phyloP scores from a whole-genome alignment of 1,140 invertebrate genomes.

The Drosophila yakuba region DNA sequence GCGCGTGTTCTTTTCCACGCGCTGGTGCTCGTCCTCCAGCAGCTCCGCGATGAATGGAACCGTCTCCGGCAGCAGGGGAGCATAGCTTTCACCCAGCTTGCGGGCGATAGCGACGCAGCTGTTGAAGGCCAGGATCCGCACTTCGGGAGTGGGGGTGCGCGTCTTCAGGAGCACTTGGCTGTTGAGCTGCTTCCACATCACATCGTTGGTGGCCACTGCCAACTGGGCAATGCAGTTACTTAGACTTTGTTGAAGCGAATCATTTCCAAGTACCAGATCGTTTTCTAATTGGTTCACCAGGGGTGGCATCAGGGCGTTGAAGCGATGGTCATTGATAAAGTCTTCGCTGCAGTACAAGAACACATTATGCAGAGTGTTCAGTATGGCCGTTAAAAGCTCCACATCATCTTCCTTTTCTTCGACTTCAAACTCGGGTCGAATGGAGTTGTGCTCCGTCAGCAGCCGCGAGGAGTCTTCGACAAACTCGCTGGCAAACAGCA shows the following conservation, averaged over 20 bases:
- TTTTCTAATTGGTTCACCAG: slow-evolving; percentile 96
- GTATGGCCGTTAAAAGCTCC: slow-evolving; percentile 88
- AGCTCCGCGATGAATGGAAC: slow-evolving; percentile 93
- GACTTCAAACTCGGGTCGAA: slow-evolving; percentile 77
- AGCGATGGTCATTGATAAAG: slow-evolving; percentile 93
- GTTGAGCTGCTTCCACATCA: slow-evolving; percentile 94
- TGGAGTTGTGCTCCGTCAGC: slow-evolving; percentile 87
- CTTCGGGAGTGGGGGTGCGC: slow-evolving; percentile 88
- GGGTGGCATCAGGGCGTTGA: slow-evolving; percentile 92
- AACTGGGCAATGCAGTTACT: slow-evolving; percentile 93
- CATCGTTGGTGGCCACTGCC: slow-evolving; percentile 92
- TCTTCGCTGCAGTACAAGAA: slow-evolving; percentile 93
- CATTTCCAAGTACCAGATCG: slow-evolving; percentile 86
- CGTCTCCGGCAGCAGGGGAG: slow-evolving; percentile 92
- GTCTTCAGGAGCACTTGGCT: slow-evolving; percentile 96
- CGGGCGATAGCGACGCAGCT: slow-evolving; percentile 89
- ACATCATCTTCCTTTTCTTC: slow-evolving; percentile 85
- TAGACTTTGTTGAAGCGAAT: slow-evolving; percentile 87
- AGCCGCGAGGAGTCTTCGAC: slow-evolving; percentile 91
- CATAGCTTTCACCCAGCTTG: slow-evolving; percentile 92
- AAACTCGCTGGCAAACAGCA: slow-evolving; percentile 94
- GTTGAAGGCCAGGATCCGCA: slow-evolving; percentile 87
- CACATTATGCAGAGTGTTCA: slow-evolving; percentile 90
- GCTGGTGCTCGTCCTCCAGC: slow-evolving; percentile 92
- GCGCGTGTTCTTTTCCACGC: slow-evolving; percentile 91